Base-by-base conservation (phyloP, 2,888 invertebrate genomes). In the Linhomoeus sp. region DNA sequence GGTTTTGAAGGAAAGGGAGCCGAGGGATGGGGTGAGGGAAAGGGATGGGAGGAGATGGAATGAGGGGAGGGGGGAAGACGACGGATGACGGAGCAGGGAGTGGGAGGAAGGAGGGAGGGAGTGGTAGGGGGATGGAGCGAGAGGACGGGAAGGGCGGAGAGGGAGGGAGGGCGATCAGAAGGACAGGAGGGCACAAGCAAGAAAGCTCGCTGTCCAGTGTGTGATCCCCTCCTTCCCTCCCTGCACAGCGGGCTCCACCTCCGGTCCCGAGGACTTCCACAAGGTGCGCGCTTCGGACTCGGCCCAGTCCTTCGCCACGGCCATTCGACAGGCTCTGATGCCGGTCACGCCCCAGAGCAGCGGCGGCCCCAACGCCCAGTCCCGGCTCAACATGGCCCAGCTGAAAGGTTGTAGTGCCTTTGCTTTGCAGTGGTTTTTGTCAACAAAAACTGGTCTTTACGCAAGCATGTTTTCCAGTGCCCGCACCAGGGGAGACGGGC, bases 401-500 rank as follows among this genome's bases (percentile, higher is more conserved):
- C 45, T 52, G 33, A 53, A 53, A 25, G 29, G 29, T 29, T 5
- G 29, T 12, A 9, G 7, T 5, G 9, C 9, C 17, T 5, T 37
- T 17, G 7, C 19, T 3, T 5, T n/a, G 9, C 17, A n/a, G 7
- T 17, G 5, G 3, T 5, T 12, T n/a, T 5, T 19, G 19, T 12
- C 37, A 37, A n/a, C n/a, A n/a, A n/a, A 97, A 97, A 0, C 97
- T 99, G 71, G 99, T 97, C 71, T 97, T 97, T 48, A 87, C 88
- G 57, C 94, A 99, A 37, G 99, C 97, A 69, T 94, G 88, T 49
- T 97, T 92, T 64, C 64, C 49, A 36, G 5, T n/a, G 12, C 9
- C n/a, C n/a, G 37, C 33, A 1, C 50, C 52, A 2, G 53, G 51
- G 20, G 39, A 41, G 15, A 42, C 22, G 2, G 47, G 48, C 26